Conservation (phyloP, 2,113 vertebrate species). For the Myiopsitta monachus region DNA sequence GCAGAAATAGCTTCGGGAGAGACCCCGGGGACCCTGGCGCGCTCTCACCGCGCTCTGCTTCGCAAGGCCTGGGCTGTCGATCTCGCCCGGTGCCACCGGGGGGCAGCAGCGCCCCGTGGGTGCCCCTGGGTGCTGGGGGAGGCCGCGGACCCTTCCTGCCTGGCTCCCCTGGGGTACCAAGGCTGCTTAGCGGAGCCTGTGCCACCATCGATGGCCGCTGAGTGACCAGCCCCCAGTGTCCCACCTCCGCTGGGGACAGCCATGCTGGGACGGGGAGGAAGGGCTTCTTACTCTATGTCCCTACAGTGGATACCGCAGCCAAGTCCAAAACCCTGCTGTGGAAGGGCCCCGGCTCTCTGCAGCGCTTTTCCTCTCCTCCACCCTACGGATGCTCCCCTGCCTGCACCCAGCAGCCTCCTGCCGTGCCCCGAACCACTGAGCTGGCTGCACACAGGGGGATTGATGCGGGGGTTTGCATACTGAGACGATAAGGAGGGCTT, state of each 20-base stretch:
- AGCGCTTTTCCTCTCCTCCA: neutral
- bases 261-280: neutral
- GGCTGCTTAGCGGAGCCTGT: neutral
- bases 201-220: neutral
- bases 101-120: constrained; percentile 24
- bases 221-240: fast-evolving
- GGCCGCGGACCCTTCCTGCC: neutral
- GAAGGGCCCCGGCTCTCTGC: neutral
- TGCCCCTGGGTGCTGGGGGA: neutral
- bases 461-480: neutral
- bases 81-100: neutral
- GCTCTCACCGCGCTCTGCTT: neutral
- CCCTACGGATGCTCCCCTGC: neutral
- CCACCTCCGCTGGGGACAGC: fast-evolving
- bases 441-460: neutral
- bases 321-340: neutral
- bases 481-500: neutral
- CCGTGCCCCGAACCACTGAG: neutral
- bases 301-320: fast-evolving
- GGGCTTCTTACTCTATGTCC: neutral
- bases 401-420: neutral
- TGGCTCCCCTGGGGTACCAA: neutral
- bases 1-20: neutral
- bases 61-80: neutral
- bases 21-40: neutral